These are phyloP conservation scores for Gymnosoma rotundatum DNA, from an alignment of 2,888 invertebrate species.

Conservation along the genomic window DNA sequence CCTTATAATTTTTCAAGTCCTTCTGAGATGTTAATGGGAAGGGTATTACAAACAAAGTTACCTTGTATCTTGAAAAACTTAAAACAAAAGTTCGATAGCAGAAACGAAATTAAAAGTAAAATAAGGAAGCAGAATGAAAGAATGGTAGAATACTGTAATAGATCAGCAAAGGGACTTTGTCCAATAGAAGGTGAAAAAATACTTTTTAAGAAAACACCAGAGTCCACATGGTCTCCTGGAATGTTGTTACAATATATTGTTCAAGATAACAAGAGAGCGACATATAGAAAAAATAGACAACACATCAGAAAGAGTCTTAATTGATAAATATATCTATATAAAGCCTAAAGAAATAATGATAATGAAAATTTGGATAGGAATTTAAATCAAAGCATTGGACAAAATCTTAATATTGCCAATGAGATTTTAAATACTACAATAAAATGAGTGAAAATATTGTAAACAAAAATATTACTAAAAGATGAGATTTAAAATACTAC, in stretches of 20 bases:
- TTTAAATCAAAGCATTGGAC: not conserved
- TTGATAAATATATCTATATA: not conserved
- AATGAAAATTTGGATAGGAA: not conserved
- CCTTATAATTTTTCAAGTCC: conserved; percentile 2
- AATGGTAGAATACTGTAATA: not conserved
- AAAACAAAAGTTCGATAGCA: not conserved
- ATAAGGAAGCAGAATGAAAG: not conserved
- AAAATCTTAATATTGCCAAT: not conserved
- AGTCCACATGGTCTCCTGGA: too few species aligned
- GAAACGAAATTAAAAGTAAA: not conserved
- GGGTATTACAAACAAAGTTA: not conserved
- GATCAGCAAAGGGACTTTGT: not conserved
- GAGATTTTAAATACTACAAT: not conserved
- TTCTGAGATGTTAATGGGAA: conserved; percentile 1
- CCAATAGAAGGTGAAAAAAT: not conserved
- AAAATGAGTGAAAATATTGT: not conserved
- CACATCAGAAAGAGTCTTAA: not conserved
- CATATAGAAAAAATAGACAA: conserved; percentile 3
- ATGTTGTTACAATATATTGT: not conserved
- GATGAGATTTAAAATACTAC: too few species aligned
- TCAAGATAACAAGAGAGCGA: not conserved
- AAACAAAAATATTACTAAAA: not conserved
- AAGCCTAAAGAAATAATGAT: not conserved
- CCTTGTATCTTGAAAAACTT: not conserved
- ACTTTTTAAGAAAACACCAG: not conserved